Conservation (phyloP, 2,113 vertebrate genomes). For the Leucosticte australis region DNA sequence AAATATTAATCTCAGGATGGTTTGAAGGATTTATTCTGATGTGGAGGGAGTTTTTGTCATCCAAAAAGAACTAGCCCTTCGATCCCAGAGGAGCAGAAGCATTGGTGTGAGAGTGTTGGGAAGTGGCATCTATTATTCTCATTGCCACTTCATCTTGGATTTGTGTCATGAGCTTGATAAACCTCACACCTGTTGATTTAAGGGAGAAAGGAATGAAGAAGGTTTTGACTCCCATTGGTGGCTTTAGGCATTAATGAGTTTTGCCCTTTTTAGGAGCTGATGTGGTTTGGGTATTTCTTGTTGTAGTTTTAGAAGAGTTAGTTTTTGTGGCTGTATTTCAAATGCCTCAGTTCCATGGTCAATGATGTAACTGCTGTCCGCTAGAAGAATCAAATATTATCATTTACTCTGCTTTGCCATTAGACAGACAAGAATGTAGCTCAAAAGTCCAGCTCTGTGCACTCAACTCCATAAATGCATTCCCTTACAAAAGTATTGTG, state of each 20-base stretch:
- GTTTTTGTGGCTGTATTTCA: neutral
- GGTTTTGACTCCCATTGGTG: rapidly evolving
- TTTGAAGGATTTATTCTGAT: rapidly evolving
- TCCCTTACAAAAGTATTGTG: neutral
- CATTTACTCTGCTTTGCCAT: no score
- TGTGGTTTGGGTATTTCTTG: neutral
- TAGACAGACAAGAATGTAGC: neutral
- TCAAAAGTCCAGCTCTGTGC: neutral
- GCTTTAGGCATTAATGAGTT: neutral
- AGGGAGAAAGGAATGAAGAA: neutral
- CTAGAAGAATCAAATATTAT: no score
- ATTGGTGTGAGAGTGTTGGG: no score
- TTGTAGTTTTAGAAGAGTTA: neutral
- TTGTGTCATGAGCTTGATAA: neutral
- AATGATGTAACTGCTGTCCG: no score
- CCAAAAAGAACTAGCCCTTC: neutral
- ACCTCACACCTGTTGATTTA: rapidly evolving
- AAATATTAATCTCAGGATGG: neutral
- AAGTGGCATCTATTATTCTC: no score
- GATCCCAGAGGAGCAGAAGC: no score
- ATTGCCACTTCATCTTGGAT: neutral
- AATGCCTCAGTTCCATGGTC: no score
- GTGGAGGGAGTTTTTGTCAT: neutral
- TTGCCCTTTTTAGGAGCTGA: neutral
- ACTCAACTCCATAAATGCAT: neutral